Conservation (phyloP, 2,888 invertebrate genomes). For the Craniophora ligustri region DNA sequence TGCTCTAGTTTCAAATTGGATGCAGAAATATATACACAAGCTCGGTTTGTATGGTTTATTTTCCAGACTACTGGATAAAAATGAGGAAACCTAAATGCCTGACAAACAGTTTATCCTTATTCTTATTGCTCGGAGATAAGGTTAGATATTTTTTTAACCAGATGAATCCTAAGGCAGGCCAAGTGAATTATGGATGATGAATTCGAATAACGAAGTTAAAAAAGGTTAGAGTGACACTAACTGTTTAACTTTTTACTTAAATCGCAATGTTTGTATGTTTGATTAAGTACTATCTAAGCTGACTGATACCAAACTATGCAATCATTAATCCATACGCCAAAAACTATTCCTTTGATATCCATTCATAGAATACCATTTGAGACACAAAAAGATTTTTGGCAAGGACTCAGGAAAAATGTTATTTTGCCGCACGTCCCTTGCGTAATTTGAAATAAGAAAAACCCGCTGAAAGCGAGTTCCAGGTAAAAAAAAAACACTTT, state of each 20-base stretch:
- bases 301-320: background rate
- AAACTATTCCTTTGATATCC: conserved; percentile 18
- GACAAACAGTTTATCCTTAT: too few relatives aligned
- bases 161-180: too few relatives aligned
- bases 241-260: too few relatives aligned
- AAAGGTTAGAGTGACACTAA: too few relatives aligned
- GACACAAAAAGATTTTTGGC: conserved; percentile 42
- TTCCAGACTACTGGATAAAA: too few relatives aligned
- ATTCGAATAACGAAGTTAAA: too few relatives aligned
- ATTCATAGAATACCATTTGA: conserved; percentile 24
- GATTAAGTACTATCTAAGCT: too few relatives aligned
- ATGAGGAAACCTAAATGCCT: too few relatives aligned
- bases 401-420: conserved; percentile 47
- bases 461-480: conserved; percentile 54
- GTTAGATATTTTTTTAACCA: too few relatives aligned
- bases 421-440: conserved; percentile 53
- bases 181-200: too few relatives aligned
- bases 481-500: conserved; percentile 66
- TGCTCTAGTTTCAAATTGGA: conserved; percentile 7
- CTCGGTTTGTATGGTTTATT: background rate
- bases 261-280: too few relatives aligned
- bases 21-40: conserved; percentile 5
- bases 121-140: too few relatives aligned
- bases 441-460: conserved; percentile 67
- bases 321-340: background rate